Evolutionary conservation across 2,797 vertebrate species (phyloP), one percentile per base, ranked within the genome.

Genomic region (Taenioides sp.): DNA sequence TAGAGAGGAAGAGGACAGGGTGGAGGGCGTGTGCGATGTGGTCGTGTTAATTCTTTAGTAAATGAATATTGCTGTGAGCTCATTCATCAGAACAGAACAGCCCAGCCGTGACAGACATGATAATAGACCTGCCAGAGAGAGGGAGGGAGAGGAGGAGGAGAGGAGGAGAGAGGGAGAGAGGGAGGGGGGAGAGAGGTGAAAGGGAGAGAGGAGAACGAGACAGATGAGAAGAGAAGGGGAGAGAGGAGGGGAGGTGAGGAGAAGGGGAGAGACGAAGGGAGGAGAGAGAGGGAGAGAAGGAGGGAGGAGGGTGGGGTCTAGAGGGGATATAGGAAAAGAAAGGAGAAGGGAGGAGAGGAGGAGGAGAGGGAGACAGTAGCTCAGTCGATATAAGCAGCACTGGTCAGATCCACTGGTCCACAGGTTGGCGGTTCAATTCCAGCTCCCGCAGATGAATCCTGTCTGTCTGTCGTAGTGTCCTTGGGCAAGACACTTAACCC

Each of bases 11-110:
- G 5, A 7, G 14, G 14, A 31, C 27, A 12, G 12, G 17, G 59
- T 20, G 27, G 59, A 34, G 59, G 17, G 84, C 81, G 91, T 90
- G 84, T 89, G 87, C 87, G 66, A 83, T 87, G 89, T 90, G 90
- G 89, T 91, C 88, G 86, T 91, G 91, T 91, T 92, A 93, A 93
- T 89, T 86, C 92, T 90, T 92, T 88, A 92, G 87, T 89, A 92
- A 88, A 94, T 91, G 91, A 90, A 94, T 93, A 94, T 91, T 93
- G 89, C 77, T 77, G 78, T 91, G 88, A 89, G 92, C 92, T 93
- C 94, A 93, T 92, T 91, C 86, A 83, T 80, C 90, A 76, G 89
- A 81, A 87, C 87, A 66, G 86, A 91, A 80, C 77, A 83, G 62
- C 78, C 80, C 86, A 86, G 83, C 76, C 87, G 75, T 87, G 88